These are phyloP conservation scores for Neomorphus geoffroyi DNA, from an alignment of 2,797 vertebrate genomes.

Conservation along the genomic window DNA sequence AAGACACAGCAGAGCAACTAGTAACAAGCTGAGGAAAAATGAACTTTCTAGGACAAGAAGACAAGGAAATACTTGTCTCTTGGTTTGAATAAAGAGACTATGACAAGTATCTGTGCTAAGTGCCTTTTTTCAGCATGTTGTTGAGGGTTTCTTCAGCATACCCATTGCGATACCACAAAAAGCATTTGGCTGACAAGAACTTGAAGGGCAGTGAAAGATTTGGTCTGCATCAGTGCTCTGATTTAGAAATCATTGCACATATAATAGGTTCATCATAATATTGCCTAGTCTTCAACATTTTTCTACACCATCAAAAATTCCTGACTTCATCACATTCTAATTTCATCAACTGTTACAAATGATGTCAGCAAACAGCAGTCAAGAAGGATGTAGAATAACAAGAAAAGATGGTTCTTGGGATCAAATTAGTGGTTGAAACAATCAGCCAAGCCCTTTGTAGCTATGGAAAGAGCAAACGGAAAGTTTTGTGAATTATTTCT, in stretches of 20 bases:
- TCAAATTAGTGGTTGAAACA: conserved; percentile 19
- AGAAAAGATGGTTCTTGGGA: not conserved
- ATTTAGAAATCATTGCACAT: not conserved
- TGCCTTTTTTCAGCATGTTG: not conserved
- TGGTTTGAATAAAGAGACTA: not conserved
- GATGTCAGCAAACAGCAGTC: not conserved
- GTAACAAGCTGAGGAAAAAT: not conserved
- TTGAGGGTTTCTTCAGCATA: not conserved
- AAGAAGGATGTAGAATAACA: not conserved
- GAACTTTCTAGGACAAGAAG: not conserved
- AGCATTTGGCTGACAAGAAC: conserved; percentile 16
- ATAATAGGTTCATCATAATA: not conserved
- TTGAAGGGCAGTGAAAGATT: conserved; percentile 19
- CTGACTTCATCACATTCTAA: not conserved
- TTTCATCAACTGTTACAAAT: not conserved
- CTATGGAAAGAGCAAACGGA: not conserved
- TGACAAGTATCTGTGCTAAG: not conserved
- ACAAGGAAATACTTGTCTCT: not conserved
- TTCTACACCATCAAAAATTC: not conserved
- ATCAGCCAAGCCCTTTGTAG: not conserved
- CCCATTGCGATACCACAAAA: not conserved
- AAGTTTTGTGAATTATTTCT: conserved; percentile 13
- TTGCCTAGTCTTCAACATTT: not conserved
- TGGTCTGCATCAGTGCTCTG: rapidly evolving
- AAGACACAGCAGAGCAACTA: not conserved